Conservation (phyloP, 37 sponge, comb jelly and placozoan genomes). For the Tethya wilhelma region DNA sequence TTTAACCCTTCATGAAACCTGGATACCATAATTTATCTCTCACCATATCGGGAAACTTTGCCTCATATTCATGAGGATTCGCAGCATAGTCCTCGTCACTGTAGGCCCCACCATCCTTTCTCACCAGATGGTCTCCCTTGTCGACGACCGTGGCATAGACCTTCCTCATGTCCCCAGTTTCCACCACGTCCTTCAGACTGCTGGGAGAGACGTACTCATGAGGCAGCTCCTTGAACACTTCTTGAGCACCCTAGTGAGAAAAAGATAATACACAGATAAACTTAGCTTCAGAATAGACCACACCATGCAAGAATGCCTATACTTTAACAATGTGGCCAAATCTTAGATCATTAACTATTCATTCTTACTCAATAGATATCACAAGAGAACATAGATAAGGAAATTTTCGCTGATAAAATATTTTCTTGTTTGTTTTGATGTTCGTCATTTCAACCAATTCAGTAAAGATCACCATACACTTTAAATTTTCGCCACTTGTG, state of each 20-base stretch:
- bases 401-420: too few species aligned
- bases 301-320: neutral
- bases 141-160: slow-evolving; percentile 44
- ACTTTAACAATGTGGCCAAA: too few species aligned
- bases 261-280: neutral
- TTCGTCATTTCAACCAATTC: too few species aligned
- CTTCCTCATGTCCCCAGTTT: slow-evolving; percentile 68
- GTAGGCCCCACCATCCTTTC: slow-evolving; percentile 22
- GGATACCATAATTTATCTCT: neutral
- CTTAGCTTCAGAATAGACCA: too few species aligned
- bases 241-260: slow-evolving; percentile 82
- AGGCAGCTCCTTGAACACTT: slow-evolving; percentile 91
- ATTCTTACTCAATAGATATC: too few species aligned
- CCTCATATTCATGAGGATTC: slow-evolving; percentile 58
- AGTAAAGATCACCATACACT: too few species aligned
- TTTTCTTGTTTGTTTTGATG: too few species aligned
- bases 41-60: slow-evolving; percentile 72
- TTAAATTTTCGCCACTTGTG: too few species aligned
- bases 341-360: too few species aligned
- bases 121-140: slow-evolving; percentile 65
- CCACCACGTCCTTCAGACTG: slow-evolving; percentile 77
- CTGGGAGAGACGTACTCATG: slow-evolving; percentile 86
- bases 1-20: slow-evolving; percentile 68
- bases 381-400: too few species aligned
- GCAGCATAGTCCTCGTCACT: slow-evolving; percentile 52